Evolutionary conservation across 30 jellyfish, hydroid and myxozoan genomes (phyloP), one percentile per base, ranked within the genome.

Genomic region (Rhopilema esculentum): DNA sequence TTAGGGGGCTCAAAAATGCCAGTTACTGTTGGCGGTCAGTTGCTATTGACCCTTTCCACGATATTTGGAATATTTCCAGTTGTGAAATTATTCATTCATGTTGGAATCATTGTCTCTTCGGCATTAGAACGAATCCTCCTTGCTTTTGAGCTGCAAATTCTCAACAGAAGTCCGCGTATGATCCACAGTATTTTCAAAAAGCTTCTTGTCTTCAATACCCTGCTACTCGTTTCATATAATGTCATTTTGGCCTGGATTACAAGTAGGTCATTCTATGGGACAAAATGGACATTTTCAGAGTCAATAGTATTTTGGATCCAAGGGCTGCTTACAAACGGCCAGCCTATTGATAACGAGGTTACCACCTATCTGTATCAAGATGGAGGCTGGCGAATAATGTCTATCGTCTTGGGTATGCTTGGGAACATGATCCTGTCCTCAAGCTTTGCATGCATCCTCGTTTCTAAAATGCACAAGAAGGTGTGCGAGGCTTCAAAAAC

Each of bases 381-480:
- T 30, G 93, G 93, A 72, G 93, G 93, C 71, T 84, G 93, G 93
- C 93, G 93, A 18, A 72, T 72, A 16, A 20, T 84, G n/a, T 84
- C 87, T 32, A 52, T 84, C 53, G 87, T 71, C 57, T 22, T 69
- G 16, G 80, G 66, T 0, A 84, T 84, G 93, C 33, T 84, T 27
- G 86, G 57, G 0, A 84, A 72, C 30, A 16, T 72, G 22, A 27
- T 84, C 20, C 27, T 70, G 31, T 20, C 72, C 49, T 72, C 93
- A 12, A 77, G 93, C 28, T 67, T 84, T 51, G 72, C 63, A n/a
- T 84, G 93, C 81, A n/a, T 87, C 12, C 62, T 72, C 15, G 87
- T 52, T 21, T 0, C 31, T 23, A 61, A 69, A 32, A 50, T 72
- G 32, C 93, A 84, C 61, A 72, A 31, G 69, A 57, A 61, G 62